phyloP scores from a whole-genome alignment of 2,797 vertebrate species.

The Aulostomus chinensis region DNA sequence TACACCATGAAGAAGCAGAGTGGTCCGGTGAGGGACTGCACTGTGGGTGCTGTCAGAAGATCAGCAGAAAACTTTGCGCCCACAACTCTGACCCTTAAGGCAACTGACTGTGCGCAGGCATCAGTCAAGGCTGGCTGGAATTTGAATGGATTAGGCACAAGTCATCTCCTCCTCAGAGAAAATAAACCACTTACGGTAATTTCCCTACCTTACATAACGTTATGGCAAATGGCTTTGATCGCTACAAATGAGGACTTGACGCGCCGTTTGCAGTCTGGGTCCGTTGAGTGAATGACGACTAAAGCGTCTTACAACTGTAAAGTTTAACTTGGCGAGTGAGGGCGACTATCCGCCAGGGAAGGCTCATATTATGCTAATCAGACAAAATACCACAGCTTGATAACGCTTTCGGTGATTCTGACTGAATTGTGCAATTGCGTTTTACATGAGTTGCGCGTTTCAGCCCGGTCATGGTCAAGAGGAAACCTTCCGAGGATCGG shows the following conservation, averaged over 20 bases:
- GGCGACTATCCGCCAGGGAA: too few species aligned
- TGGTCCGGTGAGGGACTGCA: too few species aligned
- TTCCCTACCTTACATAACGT: background rate
- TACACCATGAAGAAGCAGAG: too few species aligned
- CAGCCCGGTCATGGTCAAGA: slow-evolving; percentile 2
- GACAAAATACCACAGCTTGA: background rate
- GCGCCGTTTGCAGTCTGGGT: slow-evolving; percentile 18
- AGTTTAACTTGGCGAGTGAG: slow-evolving; percentile 13
- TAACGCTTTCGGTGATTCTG: slow-evolving; percentile 1
- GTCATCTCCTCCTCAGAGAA: background rate
- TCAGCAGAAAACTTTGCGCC: too few species aligned
- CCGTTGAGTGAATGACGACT: slow-evolving; percentile 25
- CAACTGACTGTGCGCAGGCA: slow-evolving; percentile 2
- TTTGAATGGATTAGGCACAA: slow-evolving; percentile 10
- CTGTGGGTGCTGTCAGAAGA: too few species aligned
- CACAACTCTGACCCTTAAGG: slow-evolving; percentile 18
- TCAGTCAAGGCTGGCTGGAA: slow-evolving; percentile 20
- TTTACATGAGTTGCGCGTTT: slow-evolving; percentile 34
- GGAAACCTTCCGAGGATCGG: background rate
- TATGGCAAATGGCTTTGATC: background rate
- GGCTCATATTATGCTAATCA: background rate
- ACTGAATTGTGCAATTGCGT: slow-evolving; percentile 22
- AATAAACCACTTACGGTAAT: background rate
- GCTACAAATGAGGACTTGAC: background rate
- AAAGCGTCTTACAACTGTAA: slow-evolving; percentile 14